Base-by-base conservation (phyloP, 2,113 vertebrate species). In the Oxygymnocypris stewartii region DNA sequence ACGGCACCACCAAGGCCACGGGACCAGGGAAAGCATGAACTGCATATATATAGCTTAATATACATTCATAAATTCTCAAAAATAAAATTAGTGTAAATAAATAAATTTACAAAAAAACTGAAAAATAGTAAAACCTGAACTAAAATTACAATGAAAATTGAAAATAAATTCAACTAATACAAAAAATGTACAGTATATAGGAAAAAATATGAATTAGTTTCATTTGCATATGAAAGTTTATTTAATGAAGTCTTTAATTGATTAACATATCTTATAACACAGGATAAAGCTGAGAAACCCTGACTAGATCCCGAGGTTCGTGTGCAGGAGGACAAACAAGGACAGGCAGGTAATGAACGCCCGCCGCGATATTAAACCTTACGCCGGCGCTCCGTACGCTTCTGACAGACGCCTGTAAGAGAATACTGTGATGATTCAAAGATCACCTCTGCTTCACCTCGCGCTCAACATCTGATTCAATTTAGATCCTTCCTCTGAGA, bases 371-470 rank as follows among this genome's bases (percentile, higher is more conserved):
- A 80, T 80, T 63, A 79, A 63, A 42, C 16, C 54, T 79, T 35
- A 80, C 23, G 18, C 13, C 44, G 13, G 73, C 23, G 44, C 42
- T 49, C 14, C 44, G 2, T 77, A 16, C 23, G 44, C 7, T 37
- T 18, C 31, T 78, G 76, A 78, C 18, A 57, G 57, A 80, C 37
- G 35, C 2, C 35, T 61, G 78, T 80, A 63, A 80, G 63, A 13
- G 6, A 82, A 69, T 67, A 25, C 80, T 69, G 20, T 82, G 80
- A 69, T 69, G 61, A 80, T 80, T 80, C 78, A 61, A 42, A 63
- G 57, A 80, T 63, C 57, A 80, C 57, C 78, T 80, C 54, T n/a
- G 54, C 35, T n/a, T 80, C 54, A 80, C 78, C 79, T 80, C 79
- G 61, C 8, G 23, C 79, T 65, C 37, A 4, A 40, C 79, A 42